Base-by-base conservation (phyloP, 2,888 invertebrate species). In the Cylloceria caligata region DNA sequence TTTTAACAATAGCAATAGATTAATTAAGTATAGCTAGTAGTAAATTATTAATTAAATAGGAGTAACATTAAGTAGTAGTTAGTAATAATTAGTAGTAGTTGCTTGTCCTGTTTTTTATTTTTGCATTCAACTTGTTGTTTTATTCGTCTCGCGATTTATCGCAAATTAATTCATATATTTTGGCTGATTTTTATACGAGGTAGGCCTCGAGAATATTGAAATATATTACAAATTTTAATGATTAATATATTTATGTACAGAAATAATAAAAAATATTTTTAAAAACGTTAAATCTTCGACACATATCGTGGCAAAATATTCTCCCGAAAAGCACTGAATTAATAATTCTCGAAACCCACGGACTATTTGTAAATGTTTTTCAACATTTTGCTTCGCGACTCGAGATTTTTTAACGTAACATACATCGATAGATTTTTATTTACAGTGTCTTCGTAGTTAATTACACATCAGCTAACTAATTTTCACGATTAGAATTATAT, bases 21-120 rank as follows among this genome's bases (percentile, higher is more conserved):
- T 34, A 69, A 73, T 30, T 76, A 67, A 81, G 24, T 73, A 45
- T 73, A 64, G 60, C 49, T 62, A 72, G 73, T 77, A 65, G 30
- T 81, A 81, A 81, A 81, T 81, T 69, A 81, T 78, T n/a, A 49
- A 80, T 42, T 80, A 55, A 75, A 34, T 77, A 65, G 57, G 68
- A 69, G 78, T 68, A 60, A 19, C 30, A 34, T 60, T 60, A 34
- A 27, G 47, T 76, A 81, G 64, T 68, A 73, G 49, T 73, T 52
- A 45, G 64, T 81, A 73, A 19, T 77, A 64, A 64, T 69, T 78
- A 65, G 55, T 69, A 68, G 68, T 73, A 52, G 71, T 65, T 49
- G 64, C 57, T 57, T n/a, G n/a, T n/a, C n/a, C n/a, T n/a, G n/a
- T n/a, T n/a, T n/a, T 71, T 36, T 65, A 36, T 34, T 21, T 74